Conservation (phyloP, 2,888 invertebrate species). For the Brachynemurus nebulosus region DNA sequence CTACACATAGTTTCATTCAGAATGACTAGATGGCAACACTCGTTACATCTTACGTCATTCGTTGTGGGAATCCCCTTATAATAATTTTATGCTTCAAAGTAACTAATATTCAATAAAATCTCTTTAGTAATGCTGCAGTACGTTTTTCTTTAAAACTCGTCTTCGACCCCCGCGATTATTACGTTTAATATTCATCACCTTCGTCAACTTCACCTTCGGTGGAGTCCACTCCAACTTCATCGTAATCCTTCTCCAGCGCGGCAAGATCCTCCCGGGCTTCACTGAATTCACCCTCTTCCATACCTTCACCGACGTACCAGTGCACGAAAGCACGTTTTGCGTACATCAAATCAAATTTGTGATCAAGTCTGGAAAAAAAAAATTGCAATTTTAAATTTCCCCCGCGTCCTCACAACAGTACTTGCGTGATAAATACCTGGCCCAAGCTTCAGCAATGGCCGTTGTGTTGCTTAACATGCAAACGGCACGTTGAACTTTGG, state of each 20-base stretch:
- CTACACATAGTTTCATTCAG: too few species aligned
- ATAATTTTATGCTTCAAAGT: too few species aligned
- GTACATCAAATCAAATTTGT: slow-evolving; percentile 94
- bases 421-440: slow-evolving; percentile 37
- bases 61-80: too few species aligned
- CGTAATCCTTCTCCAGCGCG: slow-evolving; percentile 66
- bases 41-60: too few species aligned
- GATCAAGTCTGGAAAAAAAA: slow-evolving; percentile 53
- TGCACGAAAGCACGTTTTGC: slow-evolving; percentile 93
- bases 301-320: slow-evolving; percentile 84
- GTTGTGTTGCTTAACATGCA: slow-evolving; percentile 97
- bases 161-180: too few species aligned
- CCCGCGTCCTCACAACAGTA: background rate
- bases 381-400: slow-evolving; percentile 1
- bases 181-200: slow-evolving; percentile 52
- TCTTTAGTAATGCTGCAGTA: too few species aligned
- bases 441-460: slow-evolving; percentile 94
- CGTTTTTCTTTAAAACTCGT: too few species aligned
- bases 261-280: slow-evolving; percentile 79
- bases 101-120: too few species aligned
- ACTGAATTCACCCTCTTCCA: slow-evolving; percentile 77
- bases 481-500: slow-evolving; percentile 87
- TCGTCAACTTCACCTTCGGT: slow-evolving; percentile 54
- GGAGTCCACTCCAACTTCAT: slow-evolving; percentile 65
- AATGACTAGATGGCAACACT: too few species aligned